Evolutionary conservation across 2,888 invertebrate species (phyloP).

Genomic region (Eristalis tenax): DNA sequence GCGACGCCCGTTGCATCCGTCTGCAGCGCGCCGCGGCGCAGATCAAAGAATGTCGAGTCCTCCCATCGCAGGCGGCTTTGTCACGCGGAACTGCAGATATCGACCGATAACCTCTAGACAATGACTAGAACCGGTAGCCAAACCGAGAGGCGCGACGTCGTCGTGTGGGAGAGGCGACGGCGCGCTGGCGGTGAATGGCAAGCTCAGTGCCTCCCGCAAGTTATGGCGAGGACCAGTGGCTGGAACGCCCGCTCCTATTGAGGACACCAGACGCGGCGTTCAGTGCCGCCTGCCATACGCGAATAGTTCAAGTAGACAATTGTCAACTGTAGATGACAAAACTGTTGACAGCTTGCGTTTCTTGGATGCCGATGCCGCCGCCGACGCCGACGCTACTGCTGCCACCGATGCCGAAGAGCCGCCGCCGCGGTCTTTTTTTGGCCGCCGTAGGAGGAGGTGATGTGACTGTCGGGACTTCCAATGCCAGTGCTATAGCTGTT

Average conservation of each 20-base stretch:
- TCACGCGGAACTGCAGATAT: conserved; percentile 67
- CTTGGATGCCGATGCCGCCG: conserved; percentile 57
- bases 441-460: conserved; percentile 52
- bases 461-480: conserved; percentile 34
- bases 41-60: conserved; percentile 36
- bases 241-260: conserved; percentile 10
- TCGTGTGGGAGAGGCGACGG: not conserved
- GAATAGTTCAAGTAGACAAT: conserved; percentile 70
- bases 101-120: conserved; percentile 64
- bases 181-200: not conserved
- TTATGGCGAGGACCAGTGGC: conserved; percentile 29
- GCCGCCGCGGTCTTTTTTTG: conserved; percentile 5
- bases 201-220: conserved; percentile 62
- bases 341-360: conserved; percentile 68
- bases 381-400: not conserved
- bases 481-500: conserved; percentile 23
- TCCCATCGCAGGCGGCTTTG: conserved; percentile 33
- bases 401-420: not conserved
- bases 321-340: conserved; percentile 70
- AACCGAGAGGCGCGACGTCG: too few relatives aligned
- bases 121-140: conserved; percentile 63
- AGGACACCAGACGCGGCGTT: conserved; percentile 35
- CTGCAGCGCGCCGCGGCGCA: conserved; percentile 31
- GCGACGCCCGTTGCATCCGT: not conserved
- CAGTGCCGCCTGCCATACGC: conserved; percentile 60